Evolutionary conservation across 2,113 vertebrate genomes (phyloP).

Genomic region (Podilymbus podiceps): DNA sequence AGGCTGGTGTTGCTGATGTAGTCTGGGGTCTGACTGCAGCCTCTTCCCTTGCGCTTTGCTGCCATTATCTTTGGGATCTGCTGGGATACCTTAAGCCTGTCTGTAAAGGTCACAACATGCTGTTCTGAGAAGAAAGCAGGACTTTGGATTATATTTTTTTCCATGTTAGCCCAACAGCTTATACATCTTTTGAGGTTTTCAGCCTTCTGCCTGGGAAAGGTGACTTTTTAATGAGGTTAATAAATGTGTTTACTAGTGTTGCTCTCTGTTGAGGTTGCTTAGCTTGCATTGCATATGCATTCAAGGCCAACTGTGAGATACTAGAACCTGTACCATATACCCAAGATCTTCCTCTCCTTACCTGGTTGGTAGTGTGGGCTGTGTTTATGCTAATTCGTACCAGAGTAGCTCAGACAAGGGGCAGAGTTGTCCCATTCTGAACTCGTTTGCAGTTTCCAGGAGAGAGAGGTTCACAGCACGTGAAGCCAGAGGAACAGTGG

Average conservation of each 20-base stretch:
- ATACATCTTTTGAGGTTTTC: background rate
- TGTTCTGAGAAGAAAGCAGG: background rate
- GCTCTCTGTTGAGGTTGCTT: background rate
- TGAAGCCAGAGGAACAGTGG: background rate
- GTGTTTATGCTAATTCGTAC: background rate
- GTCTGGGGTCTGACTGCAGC: background rate
- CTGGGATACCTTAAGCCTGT: background rate
- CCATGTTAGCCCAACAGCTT: background rate
- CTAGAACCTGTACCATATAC: rapidly evolving
- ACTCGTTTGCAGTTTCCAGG: background rate
- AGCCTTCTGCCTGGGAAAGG: background rate
- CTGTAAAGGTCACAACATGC: background rate
- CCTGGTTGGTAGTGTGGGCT: background rate
- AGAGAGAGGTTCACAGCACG: background rate
- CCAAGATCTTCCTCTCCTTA: background rate
- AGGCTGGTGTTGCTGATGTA: background rate
- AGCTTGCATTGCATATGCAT: background rate
- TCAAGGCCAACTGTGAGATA: background rate
- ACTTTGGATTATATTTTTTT: background rate
- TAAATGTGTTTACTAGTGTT: background rate
- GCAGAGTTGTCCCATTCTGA: background rate
- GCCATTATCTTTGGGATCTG: background rate
- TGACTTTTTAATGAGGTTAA: background rate
- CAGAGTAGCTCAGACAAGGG: background rate
- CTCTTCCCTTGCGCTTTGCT: background rate